Conservation (phyloP, 1,140 invertebrate genomes). For the Zaprionus gabonicus region DNA sequence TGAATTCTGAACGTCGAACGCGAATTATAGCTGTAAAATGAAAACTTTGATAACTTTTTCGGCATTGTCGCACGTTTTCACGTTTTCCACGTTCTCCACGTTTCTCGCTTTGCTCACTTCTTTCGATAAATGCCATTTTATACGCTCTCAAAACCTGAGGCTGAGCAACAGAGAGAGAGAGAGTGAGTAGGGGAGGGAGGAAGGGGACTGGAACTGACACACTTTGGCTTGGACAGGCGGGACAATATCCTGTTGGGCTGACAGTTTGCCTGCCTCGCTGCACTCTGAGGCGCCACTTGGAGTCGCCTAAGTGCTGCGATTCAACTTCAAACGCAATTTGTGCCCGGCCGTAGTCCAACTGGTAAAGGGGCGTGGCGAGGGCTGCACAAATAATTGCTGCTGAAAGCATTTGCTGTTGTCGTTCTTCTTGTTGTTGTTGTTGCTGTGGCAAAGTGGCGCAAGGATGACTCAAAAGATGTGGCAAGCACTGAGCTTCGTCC, state of each 20-base stretch:
- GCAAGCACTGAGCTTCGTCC: constrained; percentile 16
- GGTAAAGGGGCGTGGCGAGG: constrained; percentile 20
- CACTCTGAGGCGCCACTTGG: constrained; percentile 62
- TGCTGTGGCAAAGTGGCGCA: constrained; percentile 18
- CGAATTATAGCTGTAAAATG: constrained; percentile 38
- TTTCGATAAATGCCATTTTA: constrained; percentile 20
- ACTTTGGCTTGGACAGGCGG: constrained; percentile 65
- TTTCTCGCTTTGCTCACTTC: not conserved
- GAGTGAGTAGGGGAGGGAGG: not conserved
- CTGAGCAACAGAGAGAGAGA: not conserved
- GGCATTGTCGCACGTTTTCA: constrained; percentile 33
- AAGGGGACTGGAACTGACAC: constrained; percentile 52
- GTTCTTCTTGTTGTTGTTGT: constrained; percentile 53
- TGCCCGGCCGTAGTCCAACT: constrained; percentile 9
- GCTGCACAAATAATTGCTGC: constrained; percentile 79
- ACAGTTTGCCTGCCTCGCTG: constrained; percentile 50
- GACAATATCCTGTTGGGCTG: constrained; percentile 71
- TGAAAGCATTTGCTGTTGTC: constrained; percentile 74
- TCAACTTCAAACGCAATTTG: constrained; percentile 75
- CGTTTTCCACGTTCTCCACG: not conserved
- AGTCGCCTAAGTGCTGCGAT: constrained; percentile 60
- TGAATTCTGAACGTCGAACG: constrained; percentile 55
- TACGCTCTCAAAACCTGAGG: constrained; percentile 13
- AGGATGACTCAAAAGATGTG: constrained; percentile 34
- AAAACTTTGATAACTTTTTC: constrained; percentile 14